Percentiles rank a stretch among this genome's conserved stretches.
phyloP scores from a whole-genome alignment of 1,140 invertebrate genomes.

The Plutomurus gul region DNA sequence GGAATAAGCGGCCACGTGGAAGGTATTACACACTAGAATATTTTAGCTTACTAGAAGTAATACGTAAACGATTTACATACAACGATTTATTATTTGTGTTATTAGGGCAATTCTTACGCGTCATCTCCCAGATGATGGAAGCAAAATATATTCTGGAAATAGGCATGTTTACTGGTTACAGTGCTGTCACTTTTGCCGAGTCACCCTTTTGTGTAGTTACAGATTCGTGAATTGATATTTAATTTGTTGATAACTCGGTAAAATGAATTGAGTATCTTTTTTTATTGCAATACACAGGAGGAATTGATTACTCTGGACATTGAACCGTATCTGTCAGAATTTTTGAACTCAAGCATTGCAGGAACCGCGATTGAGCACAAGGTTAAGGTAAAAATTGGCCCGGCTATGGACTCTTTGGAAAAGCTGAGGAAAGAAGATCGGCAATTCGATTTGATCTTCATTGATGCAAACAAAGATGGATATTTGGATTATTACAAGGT shows the following conservation, averaged over 20 bases:
- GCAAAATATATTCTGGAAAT: slow-evolving; percentile 45
- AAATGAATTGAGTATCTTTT: no score
- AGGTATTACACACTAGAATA: no score
- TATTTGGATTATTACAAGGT: slow-evolving; percentile 53
- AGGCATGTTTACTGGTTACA: slow-evolving; percentile 48
- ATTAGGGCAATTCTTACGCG: slow-evolving; percentile 36
- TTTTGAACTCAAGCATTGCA: slow-evolving; percentile 31
- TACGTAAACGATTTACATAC: no score
- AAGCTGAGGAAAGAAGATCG: slow-evolving; percentile 37
- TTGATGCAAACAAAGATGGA: slow-evolving; percentile 47
- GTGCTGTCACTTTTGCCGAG: slow-evolving; percentile 44
- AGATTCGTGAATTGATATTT: no score
- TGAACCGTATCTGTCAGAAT: slow-evolving; percentile 43
- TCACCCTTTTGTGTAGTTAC: slow-evolving; percentile 33
- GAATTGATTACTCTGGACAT: slow-evolving; percentile 41
- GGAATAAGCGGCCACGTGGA: neutral
- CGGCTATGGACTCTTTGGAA: slow-evolving; percentile 37
- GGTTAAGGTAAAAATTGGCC: slow-evolving; percentile 35
- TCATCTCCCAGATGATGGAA: slow-evolving; percentile 28
- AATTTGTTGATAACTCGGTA: no score
- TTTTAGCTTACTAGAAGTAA: no score
- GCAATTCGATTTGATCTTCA: slow-evolving; percentile 47
- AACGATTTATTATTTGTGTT: no score
- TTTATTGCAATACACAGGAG: no score
- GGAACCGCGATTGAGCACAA: slow-evolving; percentile 44